Evolutionary conservation across 1,140 invertebrate species (phyloP), one percentile per base, ranked within the genome.

Genomic region (Heliconius himera): DNA sequence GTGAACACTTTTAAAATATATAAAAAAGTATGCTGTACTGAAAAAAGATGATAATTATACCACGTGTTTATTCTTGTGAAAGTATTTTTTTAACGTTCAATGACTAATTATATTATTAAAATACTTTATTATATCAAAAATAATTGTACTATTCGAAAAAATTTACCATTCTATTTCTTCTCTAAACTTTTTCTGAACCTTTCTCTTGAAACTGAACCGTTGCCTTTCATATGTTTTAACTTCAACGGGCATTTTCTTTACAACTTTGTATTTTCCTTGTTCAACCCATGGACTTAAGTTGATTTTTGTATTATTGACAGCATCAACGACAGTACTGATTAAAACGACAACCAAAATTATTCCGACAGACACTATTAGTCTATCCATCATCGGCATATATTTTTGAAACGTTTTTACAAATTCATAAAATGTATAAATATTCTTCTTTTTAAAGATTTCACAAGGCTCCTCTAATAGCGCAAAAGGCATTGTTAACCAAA

Each of bases 401-500:
- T 56, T 77, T 41, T 89, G 82, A 1, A 87, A 41, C 0, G 49
- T 70, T 9, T 54, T 77, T 13, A 78, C 76, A 11, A 83, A 70
- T 36, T 54, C 41, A 51, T 85, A 85, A 2, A 85, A 16, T 2
- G 70, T 66, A 13, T 77, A 38, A 18, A 81, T 60, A n/a, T 83
- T 74, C 2, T 81, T 74, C n/a, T 78, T 60, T 13, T 82, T 79
- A 1, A 85, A 81, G 0, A 84, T 33, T n/a, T 88, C 77, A 20
- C 81, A 84, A 2, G 87, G 85, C 16, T 71, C 46, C 26, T 88
- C 79, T 13, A 88, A 73, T 9, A 75, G 18, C 2, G 77, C 80
- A 4, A 81, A 85, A 0, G 87, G 87, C 60, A 89, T 85, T 0
- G 87, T 81, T 26, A 86, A n/a, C 60, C 81, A 84, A 9, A 87